Evolutionary conservation across 2,888 invertebrate genomes (phyloP), one percentile per base, ranked within the genome.

Genomic region (Drosophila greeni): DNA sequence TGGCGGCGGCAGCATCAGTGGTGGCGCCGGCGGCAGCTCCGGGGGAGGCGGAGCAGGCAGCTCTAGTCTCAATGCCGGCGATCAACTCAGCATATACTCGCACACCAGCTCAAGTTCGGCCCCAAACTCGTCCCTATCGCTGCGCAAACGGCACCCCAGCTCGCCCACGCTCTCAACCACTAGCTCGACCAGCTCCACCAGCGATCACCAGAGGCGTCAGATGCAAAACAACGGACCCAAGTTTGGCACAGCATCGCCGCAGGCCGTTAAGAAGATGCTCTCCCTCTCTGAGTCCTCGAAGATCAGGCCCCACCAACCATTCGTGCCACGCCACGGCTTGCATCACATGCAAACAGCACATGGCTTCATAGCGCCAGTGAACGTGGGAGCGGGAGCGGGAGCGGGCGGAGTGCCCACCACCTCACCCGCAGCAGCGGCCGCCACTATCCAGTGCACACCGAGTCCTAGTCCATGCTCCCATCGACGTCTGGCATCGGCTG

Each of bases 191-290:
- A 96, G 96, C 82, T 95, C 95, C 68, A 95, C 95, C 43, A 85
- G 84, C 68, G 86, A 87, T 18, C 76, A 83, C 18, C 87, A 87
- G 64, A 82, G 87, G 9, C 82, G 85, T 24, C 85, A 86, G 56
- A 67, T 74, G 60, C 79, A 85, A 37, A 85, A 84, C 33, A 85
- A 85, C 56, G 86, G 92, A 0, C 93, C 93, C 74, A 94, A 94
- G 87, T 94, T 94, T 83, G 94, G 91, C 79, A 87, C 98, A 39
- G 97, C 97, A 39, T 98, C 98, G 14, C 99, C 99, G 20, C 98
- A 98, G 89, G 97, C 98, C 9, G 97, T 99, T 18, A 93, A 97
- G 82, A 99, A 99, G 89, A 92, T 99, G 87, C 90, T 99, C 76
- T 94, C 98, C 8, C 91, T 99, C 31, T 95, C 96, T 12, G 96